phyloP scores from a whole-genome alignment of 2,888 invertebrate species.

The Idaea straminata region DNA sequence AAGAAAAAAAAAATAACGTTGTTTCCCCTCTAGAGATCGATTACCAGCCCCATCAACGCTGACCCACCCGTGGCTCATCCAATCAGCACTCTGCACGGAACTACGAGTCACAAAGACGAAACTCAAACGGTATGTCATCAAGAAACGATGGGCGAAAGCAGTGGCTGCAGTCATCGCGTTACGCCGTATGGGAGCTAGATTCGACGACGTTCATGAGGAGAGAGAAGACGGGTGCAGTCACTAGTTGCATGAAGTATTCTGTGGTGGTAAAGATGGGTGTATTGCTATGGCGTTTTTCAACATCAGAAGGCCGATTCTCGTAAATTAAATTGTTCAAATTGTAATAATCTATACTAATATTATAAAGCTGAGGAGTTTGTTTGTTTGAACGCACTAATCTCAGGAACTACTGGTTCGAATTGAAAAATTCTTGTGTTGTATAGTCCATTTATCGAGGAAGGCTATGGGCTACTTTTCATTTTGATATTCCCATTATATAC shows the following conservation, averaged over 20 bases:
- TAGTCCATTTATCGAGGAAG: no score
- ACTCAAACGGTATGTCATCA: conserved; percentile 92
- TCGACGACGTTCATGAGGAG: conserved; percentile 71
- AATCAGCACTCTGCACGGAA: conserved; percentile 82
- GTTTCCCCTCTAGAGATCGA: conserved; percentile 81
- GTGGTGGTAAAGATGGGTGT: neutral
- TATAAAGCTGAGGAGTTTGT: no score
- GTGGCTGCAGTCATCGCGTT: conserved; percentile 93
- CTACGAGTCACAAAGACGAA: conserved; percentile 88
- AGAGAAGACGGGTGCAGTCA: conserved; percentile 6
- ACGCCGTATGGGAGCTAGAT: conserved; percentile 91
- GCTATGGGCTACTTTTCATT: no score
- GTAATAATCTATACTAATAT: no score
- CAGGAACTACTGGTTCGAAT: no score
- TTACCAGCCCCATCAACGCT: conserved; percentile 85
- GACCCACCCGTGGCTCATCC: conserved; percentile 89
- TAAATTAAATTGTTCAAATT: no score
- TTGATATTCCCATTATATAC: no score
- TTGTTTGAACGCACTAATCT: no score
- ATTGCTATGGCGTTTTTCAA: no score
- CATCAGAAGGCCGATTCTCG: no score
- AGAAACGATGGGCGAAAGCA: conserved; percentile 94
- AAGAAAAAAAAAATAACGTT: conserved; percentile 5
- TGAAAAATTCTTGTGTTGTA: no score
- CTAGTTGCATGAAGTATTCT: neutral